phyloP scores from a whole-genome alignment of 2,113 vertebrate genomes.

The Puffinus mauretanicus region DNA sequence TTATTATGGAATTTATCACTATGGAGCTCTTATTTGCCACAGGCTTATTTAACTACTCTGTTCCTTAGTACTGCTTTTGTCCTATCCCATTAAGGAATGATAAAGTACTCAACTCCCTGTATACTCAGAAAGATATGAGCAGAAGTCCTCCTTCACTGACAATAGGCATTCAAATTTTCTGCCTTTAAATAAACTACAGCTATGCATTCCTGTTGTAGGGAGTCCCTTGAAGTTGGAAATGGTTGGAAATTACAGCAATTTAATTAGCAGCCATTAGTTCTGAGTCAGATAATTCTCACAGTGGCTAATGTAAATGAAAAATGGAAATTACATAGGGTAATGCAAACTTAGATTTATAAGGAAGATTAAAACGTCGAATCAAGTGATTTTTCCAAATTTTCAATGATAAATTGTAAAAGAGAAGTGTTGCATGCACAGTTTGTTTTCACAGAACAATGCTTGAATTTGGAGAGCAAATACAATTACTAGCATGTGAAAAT shows the following conservation, averaged over 20 bases:
- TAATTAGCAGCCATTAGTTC: background rate
- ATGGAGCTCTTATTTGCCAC: constrained; percentile 7
- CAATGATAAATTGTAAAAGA: background rate
- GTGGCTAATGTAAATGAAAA: background rate
- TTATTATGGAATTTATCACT: constrained; percentile 45
- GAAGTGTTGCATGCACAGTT: background rate
- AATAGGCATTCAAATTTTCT: background rate
- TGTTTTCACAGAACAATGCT: background rate
- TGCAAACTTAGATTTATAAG: background rate
- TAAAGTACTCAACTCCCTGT: constrained; percentile 2
- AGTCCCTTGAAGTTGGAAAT: background rate
- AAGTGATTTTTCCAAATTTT: background rate
- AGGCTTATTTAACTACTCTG: constrained; percentile 28
- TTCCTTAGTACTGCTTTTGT: constrained; percentile 20
- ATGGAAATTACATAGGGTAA: background rate
- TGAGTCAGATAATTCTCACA: background rate
- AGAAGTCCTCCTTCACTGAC: constrained; percentile 5
- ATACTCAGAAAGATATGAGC: background rate
- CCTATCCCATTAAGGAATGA: constrained; percentile 29
- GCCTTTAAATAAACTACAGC: background rate
- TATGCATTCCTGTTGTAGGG: background rate
- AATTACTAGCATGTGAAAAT: background rate
- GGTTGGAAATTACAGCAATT: background rate
- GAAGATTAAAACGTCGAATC: background rate
- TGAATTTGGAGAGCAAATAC: background rate